These are phyloP conservation scores for Drosophila kurseongensis DNA, from an alignment of 1,140 invertebrate genomes.

Conservation along the genomic window DNA sequence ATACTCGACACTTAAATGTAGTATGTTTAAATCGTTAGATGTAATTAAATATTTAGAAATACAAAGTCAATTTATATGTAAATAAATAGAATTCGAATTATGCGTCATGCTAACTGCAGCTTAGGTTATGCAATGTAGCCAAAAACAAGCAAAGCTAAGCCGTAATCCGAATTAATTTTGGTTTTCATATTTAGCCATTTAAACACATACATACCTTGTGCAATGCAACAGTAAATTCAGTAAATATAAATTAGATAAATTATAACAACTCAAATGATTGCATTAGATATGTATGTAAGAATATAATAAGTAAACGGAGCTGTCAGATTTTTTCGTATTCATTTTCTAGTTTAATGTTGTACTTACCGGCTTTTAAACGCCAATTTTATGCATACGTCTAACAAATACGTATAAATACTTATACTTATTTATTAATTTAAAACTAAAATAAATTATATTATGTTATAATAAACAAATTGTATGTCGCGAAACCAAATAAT, in stretches of 20 bases:
- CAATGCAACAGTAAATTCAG: conserved; percentile 21
- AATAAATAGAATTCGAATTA: conserved; percentile 31
- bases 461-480: conserved; percentile 65
- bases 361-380: conserved; percentile 52
- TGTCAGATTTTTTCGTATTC: conserved; percentile 42
- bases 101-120: conserved; percentile 18
- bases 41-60: conserved; percentile 31
- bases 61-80: conserved; percentile 71
- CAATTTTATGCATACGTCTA: conserved; percentile 12
- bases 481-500: conserved; percentile 35
- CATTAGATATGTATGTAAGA: conserved; percentile 21
- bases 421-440: conserved; percentile 41
- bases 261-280: conserved; percentile 41
- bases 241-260: conserved; percentile 57
- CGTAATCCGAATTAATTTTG: conserved; percentile 1
- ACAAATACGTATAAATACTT: conserved; percentile 29
- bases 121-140: conserved; percentile 57
- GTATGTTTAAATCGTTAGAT: conserved; percentile 30
- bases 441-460: conserved; percentile 34
- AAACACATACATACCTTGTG: conserved; percentile 17
- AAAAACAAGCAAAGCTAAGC: conserved; percentile 21
- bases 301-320: conserved; percentile 29
- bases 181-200: conserved; percentile 28
- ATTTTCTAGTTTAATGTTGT: conserved; percentile 74
- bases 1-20: conserved; percentile 36